phyloP scores from a whole-genome alignment of 2,888 invertebrate species.

The Leucoptera coffeella region DNA sequence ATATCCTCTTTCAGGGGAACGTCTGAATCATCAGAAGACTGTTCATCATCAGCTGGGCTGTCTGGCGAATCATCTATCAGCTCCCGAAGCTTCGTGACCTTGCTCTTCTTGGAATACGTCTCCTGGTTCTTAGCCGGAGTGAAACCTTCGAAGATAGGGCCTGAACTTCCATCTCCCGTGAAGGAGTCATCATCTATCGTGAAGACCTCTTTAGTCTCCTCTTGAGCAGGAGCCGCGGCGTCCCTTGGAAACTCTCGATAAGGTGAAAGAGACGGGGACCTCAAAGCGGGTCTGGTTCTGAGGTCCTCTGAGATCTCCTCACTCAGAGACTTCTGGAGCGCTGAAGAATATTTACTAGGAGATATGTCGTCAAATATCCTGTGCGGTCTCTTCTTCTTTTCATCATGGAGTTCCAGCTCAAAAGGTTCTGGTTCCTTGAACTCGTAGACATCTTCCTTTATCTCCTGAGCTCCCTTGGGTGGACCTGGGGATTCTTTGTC shows the following conservation, averaged over 20 bases:
- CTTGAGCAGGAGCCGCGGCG: slow-evolving; percentile 52
- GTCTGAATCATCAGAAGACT: slow-evolving; percentile 45
- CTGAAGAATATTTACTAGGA: slow-evolving; percentile 38
- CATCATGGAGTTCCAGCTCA: slow-evolving; percentile 68
- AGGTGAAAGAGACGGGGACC: slow-evolving; percentile 38
- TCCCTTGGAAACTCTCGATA: slow-evolving; percentile 47
- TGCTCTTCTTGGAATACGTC: slow-evolving; percentile 46
- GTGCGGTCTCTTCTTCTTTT: slow-evolving; percentile 44
- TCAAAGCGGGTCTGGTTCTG: slow-evolving; percentile 19
- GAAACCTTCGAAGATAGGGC: slow-evolving; percentile 49
- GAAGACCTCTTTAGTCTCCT: slow-evolving; percentile 56
- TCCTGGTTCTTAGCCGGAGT: slow-evolving; percentile 52
- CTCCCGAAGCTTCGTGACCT: slow-evolving; percentile 36
- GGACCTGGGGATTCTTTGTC: slow-evolving; percentile 11
- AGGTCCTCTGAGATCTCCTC: slow-evolving; percentile 52
- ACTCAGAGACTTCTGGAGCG: slow-evolving; percentile 37
- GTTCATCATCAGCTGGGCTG: slow-evolving; percentile 45
- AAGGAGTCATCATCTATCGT: slow-evolving; percentile 57
- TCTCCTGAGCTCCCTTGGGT: slow-evolving; percentile 13
- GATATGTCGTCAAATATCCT: slow-evolving; percentile 47
- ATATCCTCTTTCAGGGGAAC: slow-evolving; percentile 16
- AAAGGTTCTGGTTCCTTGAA: slow-evolving; percentile 88
- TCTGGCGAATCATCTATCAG: slow-evolving; percentile 45
- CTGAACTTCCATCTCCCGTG: slow-evolving; percentile 46
- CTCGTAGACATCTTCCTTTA: slow-evolving; percentile 69